Evolutionary conservation across 64 coral and sea anemone species (phyloP), one percentile per base, ranked within the genome.

Genomic region (Orbicella faveolata): DNA sequence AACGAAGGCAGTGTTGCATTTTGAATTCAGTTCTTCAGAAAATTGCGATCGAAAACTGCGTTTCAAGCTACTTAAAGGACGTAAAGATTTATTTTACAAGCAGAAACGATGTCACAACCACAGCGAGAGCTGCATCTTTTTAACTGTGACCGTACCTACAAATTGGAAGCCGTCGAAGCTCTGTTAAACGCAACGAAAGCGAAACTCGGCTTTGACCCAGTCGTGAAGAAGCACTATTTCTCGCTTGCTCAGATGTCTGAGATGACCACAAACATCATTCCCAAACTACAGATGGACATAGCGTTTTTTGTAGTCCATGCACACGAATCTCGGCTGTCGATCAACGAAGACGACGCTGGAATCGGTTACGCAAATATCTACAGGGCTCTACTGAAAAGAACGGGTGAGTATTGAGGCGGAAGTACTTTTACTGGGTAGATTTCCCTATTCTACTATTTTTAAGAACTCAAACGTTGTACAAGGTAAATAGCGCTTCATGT

Each of bases 261-360:
- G 76, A 79, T 88, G 51, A 79, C 73, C 23, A 13, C 3, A 8
- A 10, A 79, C 73, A 87, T 34, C 11, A 48, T 72, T 59, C 80
- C 36, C 9, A 59, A 52, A 14, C 64, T 92, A 18, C 44, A 48
- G 5, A 48, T 48, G 44, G 44, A 48, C 44, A 48, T 48, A 6
- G 44, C 44, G 44, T 48, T 96, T 20, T 96, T 96, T 86, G 94
- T 96, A 34, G 94, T 96, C 14, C 94, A 92, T 80, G 94, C 90
- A 41, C 74, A 96, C 33, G 94, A 96, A 41, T 96, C 90, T 13
- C 72, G 86, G 9, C 34, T 96, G 6, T 92, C 90, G 48, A 44
- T 96, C 18, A 96, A 96, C 80, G 86, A 92, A 79, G 61, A 78
- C 20, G 89, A 6, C 44, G 44, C 44, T 48, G 44, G 44, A 48